phyloP scores from a whole-genome alignment of 2,797 vertebrate genomes.

The Semaprochilodus insignis region DNA sequence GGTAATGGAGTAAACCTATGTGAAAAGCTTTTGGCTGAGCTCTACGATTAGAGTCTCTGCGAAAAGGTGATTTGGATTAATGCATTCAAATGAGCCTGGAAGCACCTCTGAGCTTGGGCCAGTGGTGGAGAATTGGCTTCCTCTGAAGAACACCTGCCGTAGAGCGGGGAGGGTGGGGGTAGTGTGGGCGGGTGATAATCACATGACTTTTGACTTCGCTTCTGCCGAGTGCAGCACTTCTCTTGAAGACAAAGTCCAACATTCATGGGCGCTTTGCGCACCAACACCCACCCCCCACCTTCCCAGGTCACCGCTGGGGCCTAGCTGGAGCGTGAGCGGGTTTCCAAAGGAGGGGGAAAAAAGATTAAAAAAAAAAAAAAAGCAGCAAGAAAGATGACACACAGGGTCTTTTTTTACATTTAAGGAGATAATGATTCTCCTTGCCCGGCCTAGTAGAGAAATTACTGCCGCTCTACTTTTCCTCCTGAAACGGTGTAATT shows the following conservation, averaged over 20 bases:
- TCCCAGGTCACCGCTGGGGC: background rate
- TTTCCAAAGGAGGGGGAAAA: slow-evolving; percentile 15
- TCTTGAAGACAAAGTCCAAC: slow-evolving; percentile 6
- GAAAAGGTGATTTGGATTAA: slow-evolving; percentile 36
- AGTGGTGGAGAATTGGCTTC: slow-evolving; percentile 21
- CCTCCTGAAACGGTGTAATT: slow-evolving; percentile 62
- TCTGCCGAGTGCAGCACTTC: slow-evolving; percentile 64
- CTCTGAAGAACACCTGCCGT: background rate
- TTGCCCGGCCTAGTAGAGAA: slow-evolving; percentile 37
- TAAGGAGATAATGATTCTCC: slow-evolving; percentile 43
- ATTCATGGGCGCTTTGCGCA: background rate
- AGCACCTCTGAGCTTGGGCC: slow-evolving; percentile 13
- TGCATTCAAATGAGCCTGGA: slow-evolving; percentile 46
- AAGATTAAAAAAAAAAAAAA: background rate
- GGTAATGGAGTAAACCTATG: slow-evolving; percentile 13
- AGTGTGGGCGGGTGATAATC: slow-evolving; percentile 53
- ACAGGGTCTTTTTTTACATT: slow-evolving; percentile 15
- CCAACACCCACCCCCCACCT: too few relatives aligned
- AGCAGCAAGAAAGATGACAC: slow-evolving; percentile 22
- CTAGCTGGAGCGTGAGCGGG: slow-evolving; percentile 38
- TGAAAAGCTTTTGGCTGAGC: background rate
- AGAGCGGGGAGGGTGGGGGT: background rate
- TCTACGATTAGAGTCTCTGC: slow-evolving; percentile 25
- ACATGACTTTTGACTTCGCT: slow-evolving; percentile 62
- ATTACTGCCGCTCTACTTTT: slow-evolving; percentile 57